Base-by-base conservation (phyloP, 2,113 vertebrate species). In the Centropus unirufus region DNA sequence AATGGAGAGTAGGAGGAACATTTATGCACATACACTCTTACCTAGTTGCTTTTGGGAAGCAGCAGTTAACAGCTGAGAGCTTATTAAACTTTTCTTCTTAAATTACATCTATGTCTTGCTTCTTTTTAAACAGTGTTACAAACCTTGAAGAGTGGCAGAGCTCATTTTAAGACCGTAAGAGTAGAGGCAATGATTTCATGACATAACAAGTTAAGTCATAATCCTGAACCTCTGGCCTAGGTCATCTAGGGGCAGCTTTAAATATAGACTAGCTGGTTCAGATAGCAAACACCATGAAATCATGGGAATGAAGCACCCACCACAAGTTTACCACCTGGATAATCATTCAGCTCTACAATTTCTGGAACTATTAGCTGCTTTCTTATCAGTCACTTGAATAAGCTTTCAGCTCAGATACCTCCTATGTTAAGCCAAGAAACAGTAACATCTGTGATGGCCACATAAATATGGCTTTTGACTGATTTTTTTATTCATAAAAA, bases 41-140 rank as follows among this genome's bases (percentile, higher is more conserved):
- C 94, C 92, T 94, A 88, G 92, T 94, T 82, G 94, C 96, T 95
- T 96, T 95, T 94, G 82, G 90, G 87, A 96, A 94, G 85, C 92
- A 91, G 90, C 70, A 96, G 90, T 94, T 96, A 91, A 87, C 78
- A 94, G 92, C 88, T 95, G 93, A 96, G 93, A 96, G 95, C 87
- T 96, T 94, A 96, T 96, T 96, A 96, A 94, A 96, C 85, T 92
- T 91, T 91, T 95, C 84, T 96, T 95, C 67, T 85, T 87, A 91
- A 96, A 96, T 96, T 94, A 69, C 84, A 76, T 93, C 74, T 87
- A 6, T 89, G 91, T 74, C 75, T 91, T 82, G 49, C n/a, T 94
- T 44, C 78, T 83, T 93, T 96, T 75, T 90, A 69, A 95, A 87
- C 46, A 67, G 52, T 69, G 3, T 75, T 90, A 92, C 84, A 95